Evolutionary conservation across 2,888 invertebrate genomes (phyloP).

Genomic region (Onthophagus sagittarius): DNA sequence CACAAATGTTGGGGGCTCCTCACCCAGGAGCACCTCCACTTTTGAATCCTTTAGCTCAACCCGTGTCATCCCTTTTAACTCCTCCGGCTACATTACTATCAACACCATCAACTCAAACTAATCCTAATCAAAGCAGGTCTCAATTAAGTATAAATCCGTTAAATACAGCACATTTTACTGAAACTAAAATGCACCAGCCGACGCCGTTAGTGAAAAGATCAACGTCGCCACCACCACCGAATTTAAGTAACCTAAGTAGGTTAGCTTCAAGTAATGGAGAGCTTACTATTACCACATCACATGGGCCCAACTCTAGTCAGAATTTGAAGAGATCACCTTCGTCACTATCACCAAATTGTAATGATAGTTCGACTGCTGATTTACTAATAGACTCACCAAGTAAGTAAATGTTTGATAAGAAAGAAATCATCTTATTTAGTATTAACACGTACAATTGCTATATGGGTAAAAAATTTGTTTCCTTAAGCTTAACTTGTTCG

Average conservation of each 20-base stretch:
- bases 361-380: slow-evolving; percentile 63
- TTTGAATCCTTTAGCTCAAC: slow-evolving; percentile 31
- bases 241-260: slow-evolving; percentile 59
- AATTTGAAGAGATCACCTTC: slow-evolving; percentile 62
- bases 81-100: slow-evolving; percentile 33
- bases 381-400: slow-evolving; percentile 80
- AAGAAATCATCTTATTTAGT: too few species aligned
- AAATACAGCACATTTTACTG: slow-evolving; percentile 39
- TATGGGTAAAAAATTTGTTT: background rate
- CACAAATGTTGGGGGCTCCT: slow-evolving; percentile 54
- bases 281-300: slow-evolving; percentile 77
- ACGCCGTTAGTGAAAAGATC: slow-evolving; percentile 23
- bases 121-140: slow-evolving; percentile 27
- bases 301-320: slow-evolving; percentile 53
- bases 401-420: too few species aligned
- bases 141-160: slow-evolving; percentile 46
- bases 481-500: background rate
- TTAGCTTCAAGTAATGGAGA: slow-evolving; percentile 76
- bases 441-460: background rate
- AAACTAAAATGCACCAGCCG: slow-evolving; percentile 39
- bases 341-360: slow-evolving; percentile 60
- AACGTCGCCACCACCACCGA: slow-evolving; percentile 42
- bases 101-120: slow-evolving; percentile 31
- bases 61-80: slow-evolving; percentile 36
- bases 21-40: slow-evolving; percentile 32